phyloP scores from a whole-genome alignment of 2,888 invertebrate species.

The Apoderus coryli region DNA sequence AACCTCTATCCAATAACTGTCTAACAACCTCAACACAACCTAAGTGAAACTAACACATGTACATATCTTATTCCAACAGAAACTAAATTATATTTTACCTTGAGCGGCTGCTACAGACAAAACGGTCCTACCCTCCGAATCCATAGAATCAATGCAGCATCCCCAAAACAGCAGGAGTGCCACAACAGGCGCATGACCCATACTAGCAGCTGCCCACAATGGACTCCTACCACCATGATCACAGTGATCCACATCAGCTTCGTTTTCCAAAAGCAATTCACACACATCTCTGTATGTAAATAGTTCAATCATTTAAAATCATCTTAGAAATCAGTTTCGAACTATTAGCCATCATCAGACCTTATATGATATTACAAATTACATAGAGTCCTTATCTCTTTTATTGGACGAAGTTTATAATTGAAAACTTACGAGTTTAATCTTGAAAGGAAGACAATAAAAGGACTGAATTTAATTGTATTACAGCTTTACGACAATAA shows the following conservation, averaged over 20 bases:
- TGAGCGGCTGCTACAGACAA: constrained; percentile 74
- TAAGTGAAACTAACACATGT: constrained; percentile 20
- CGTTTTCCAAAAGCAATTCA: constrained; percentile 79
- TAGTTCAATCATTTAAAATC: too few species aligned
- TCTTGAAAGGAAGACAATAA: too few species aligned
- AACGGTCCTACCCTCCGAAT: constrained; percentile 85
- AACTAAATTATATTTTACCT: too few species aligned
- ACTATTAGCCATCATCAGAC: too few species aligned
- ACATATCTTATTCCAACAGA: too few species aligned
- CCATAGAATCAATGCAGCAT: constrained; percentile 88
- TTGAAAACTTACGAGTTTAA: too few species aligned
- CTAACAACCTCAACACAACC: constrained; percentile 77
- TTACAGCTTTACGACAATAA: too few species aligned
- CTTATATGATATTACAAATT: too few species aligned
- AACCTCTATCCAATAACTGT: constrained; percentile 72
- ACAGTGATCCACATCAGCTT: constrained; percentile 80
- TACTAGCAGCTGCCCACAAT: constrained; percentile 85
- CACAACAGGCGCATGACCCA: constrained; percentile 78
- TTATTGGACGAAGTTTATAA: too few species aligned
- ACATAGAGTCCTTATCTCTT: too few species aligned
- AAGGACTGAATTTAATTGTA: too few species aligned
- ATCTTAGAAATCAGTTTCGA: too few species aligned
- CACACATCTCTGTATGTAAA: constrained; percentile 86
- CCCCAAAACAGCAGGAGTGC: constrained; percentile 87
- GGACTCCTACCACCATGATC: constrained; percentile 74